Percentiles rank a stretch among this genome's conserved stretches.
Evolutionary conservation across 2,888 invertebrate genomes (phyloP).

Genomic region (Rhodophaea formosa): DNA sequence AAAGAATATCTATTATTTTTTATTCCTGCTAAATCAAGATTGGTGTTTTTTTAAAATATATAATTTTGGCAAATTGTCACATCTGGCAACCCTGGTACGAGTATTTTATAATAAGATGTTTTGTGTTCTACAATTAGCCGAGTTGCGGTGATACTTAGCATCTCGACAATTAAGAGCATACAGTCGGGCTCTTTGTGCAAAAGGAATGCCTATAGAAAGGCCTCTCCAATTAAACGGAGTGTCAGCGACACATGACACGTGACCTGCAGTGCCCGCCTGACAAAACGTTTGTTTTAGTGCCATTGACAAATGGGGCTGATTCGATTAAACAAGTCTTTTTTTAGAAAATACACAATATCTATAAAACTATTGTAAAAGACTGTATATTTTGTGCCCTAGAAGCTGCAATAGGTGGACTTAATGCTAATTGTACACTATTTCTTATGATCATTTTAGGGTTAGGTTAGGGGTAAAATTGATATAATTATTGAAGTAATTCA

Average conservation of each 20-base stretch:
- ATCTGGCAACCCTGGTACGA: too few relatives aligned
- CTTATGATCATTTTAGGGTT: too few relatives aligned
- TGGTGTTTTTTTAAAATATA: too few relatives aligned
- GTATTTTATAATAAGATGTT: background rate
- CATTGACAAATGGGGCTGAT: background rate
- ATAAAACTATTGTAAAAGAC: background rate
- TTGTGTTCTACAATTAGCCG: background rate
- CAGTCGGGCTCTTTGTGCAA: constrained; percentile 40
- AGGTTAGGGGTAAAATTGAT: too few relatives aligned
- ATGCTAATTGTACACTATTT: too few relatives aligned
- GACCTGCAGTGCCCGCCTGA: constrained; percentile 28
- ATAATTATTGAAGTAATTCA: too few relatives aligned
- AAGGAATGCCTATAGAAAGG: constrained; percentile 44
- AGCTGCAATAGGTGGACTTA: too few relatives aligned
- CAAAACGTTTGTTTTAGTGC: constrained; percentile 39
- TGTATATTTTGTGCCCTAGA: too few relatives aligned
- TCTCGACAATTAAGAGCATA: constrained; percentile 23
- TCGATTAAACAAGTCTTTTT: background rate
- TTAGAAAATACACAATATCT: too few relatives aligned
- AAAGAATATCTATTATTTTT: too few relatives aligned
- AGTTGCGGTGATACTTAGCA: constrained; percentile 5
- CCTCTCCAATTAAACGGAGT: constrained; percentile 60
- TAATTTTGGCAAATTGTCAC: too few relatives aligned
- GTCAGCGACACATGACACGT: constrained; percentile 45
- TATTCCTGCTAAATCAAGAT: too few relatives aligned